Percentiles rank a stretch among this genome's conserved stretches.
Evolutionary conservation across 2,888 invertebrate species (phyloP).

Genomic region (Masnerella sp.): DNA sequence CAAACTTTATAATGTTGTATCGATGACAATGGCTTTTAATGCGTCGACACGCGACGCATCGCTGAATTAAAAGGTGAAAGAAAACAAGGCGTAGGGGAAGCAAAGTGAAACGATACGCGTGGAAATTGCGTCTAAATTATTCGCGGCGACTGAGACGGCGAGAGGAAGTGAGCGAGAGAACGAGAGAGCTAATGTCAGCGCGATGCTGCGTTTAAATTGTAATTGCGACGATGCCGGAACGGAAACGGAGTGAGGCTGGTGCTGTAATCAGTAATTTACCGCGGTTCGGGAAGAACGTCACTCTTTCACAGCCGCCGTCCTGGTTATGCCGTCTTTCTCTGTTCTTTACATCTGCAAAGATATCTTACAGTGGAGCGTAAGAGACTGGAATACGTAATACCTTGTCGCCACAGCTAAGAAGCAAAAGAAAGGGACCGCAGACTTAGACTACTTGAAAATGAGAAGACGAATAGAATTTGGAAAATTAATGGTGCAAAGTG

Average conservation of each 20-base stretch:
- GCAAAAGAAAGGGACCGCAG: slow-evolving; percentile 29
- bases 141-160: slow-evolving; percentile 17
- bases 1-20: slow-evolving; percentile 41
- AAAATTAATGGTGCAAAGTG: slow-evolving; percentile 50
- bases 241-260: slow-evolving; percentile 46
- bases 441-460: slow-evolving; percentile 43
- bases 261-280: slow-evolving; percentile 64
- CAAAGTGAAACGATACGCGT: slow-evolving; percentile 49
- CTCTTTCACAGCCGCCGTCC: slow-evolving; percentile 4
- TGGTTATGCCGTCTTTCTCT: slow-evolving; percentile 15
- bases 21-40: slow-evolving; percentile 50
- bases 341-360: slow-evolving; percentile 53
- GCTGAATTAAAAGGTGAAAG: slow-evolving; percentile 44
- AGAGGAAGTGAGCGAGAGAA: slow-evolving; percentile 4
- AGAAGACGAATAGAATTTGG: slow-evolving; percentile 53
- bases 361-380: slow-evolving; percentile 49
- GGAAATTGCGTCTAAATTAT: slow-evolving; percentile 58
- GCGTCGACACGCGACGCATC: slow-evolving; percentile 41
- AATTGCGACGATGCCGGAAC: slow-evolving; percentile 49
- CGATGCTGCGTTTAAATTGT: slow-evolving; percentile 59
- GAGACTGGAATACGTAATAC: slow-evolving; percentile 60
- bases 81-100: slow-evolving; percentile 28
- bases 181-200: slow-evolving; percentile 54
- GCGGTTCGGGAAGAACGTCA: slow-evolving; percentile 48
- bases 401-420: slow-evolving; percentile 38